Evolutionary conservation across 2,888 invertebrate species (phyloP).

Genomic region (Glyphotaelius pellucidus): DNA sequence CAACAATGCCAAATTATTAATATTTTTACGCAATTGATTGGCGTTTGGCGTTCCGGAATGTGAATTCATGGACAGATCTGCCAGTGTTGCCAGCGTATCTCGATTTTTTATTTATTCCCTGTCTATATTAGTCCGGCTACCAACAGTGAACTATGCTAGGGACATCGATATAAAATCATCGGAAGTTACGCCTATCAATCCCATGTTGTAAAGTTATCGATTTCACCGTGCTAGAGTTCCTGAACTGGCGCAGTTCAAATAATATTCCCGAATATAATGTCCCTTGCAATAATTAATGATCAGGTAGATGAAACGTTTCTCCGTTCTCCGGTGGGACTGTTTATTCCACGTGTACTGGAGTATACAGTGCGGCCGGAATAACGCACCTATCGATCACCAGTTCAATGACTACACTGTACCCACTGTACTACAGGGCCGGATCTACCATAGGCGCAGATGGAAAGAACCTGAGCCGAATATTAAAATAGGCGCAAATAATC

Average conservation of each 20-base stretch:
- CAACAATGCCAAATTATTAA: no score
- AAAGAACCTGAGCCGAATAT: not conserved
- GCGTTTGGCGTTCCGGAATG: no score
- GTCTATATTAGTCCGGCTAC: no score
- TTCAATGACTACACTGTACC: not conserved
- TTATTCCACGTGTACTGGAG: not conserved
- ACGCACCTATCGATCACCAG: not conserved
- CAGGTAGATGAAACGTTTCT: not conserved
- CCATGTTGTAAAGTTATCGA: no score
- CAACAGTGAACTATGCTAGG: no score
- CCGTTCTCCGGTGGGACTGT: not conserved
- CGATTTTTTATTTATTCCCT: no score
- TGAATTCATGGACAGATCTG: no score
- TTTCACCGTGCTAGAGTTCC: no score
- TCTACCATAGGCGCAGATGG: not conserved
- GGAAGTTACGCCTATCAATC: no score
- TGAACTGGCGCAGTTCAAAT: not conserved
- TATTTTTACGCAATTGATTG: no score
- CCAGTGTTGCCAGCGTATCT: no score
- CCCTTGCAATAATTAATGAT: not conserved
- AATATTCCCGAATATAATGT: not conserved
- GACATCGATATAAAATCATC: no score
- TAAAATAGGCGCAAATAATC: not conserved
- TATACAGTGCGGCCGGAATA: not conserved
- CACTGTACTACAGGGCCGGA: not conserved